Evolutionary conservation across 2,888 invertebrate species (phyloP).

Genomic region (Aleiodes leptofemur): DNA sequence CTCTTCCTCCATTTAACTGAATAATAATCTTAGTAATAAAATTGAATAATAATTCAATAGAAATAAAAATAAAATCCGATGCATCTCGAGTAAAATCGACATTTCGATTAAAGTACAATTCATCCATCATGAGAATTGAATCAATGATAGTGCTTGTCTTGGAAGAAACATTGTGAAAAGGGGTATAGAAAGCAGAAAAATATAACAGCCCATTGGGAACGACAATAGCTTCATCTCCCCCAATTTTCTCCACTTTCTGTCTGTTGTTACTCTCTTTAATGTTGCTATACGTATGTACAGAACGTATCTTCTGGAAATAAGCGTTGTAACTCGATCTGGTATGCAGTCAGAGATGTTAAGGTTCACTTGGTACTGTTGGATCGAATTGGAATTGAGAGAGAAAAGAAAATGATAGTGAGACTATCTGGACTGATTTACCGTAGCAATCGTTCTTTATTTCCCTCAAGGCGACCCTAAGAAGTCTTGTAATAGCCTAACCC

Average conservation of each 20-base stretch:
- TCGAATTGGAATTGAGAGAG: constrained; percentile 52
- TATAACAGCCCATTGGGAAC: constrained; percentile 59
- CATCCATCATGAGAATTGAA: too few species aligned
- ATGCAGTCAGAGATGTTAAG: constrained; percentile 51
- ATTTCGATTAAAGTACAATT: too few species aligned
- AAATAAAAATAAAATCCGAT: too few species aligned
- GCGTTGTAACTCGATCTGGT: constrained; percentile 49
- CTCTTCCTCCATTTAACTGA: too few species aligned
- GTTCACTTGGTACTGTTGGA: constrained; percentile 47
- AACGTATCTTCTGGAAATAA: constrained; percentile 55
- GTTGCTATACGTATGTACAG: constrained; percentile 73
- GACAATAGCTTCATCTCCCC: constrained; percentile 58
- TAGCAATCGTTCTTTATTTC: constrained; percentile 76
- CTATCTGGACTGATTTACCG: constrained; percentile 72
- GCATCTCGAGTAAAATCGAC: too few species aligned
- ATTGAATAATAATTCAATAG: too few species aligned
- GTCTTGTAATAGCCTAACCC: constrained; percentile 74
- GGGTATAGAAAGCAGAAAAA: constrained; percentile 14
- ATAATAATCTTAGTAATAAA: too few species aligned
- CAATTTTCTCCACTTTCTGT: not conserved
- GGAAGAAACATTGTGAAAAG: constrained; percentile 1
- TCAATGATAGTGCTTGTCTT: constrained; percentile 1
- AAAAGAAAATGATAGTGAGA: constrained; percentile 48
- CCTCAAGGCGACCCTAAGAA: constrained; percentile 74
- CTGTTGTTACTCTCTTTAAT: constrained; percentile 63